Base-by-base conservation (phyloP, 53 echinoderm and acorn worm genomes). In the Mesocentrotus franciscanus region DNA sequence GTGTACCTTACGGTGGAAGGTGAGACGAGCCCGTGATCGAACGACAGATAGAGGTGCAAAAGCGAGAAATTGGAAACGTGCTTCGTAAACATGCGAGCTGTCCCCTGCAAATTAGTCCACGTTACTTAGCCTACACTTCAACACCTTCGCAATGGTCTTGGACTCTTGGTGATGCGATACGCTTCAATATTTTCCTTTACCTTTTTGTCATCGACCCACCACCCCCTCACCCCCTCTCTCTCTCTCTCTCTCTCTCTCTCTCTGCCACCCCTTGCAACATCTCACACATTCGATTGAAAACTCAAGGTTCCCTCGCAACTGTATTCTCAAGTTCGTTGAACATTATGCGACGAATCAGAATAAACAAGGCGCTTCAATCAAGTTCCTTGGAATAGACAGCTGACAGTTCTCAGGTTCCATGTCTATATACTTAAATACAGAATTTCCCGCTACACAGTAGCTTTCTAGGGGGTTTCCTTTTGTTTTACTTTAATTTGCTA, bases 1-100 rank as follows among this genome's bases (percentile, higher is more conserved):
- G 76, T 76, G 76, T 76, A 76, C 76, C 33, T 33, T 76, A 76
- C 76, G 76, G 76, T 76, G 2, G 76, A 76, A 33, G 33, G 27
- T 71, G 76, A 76, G 33, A 15, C 76, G 76, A 76, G 20, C 33
- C 55, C 55, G 84, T 84, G 84, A 84, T 84, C 42, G 84, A 20
- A 84, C 84, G 42, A 84, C 18, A 20, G 22, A 84, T 1, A 84
- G 84, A 84, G 84, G 84, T 55, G 84, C 55, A 9, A 20, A 55
- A 42, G 42, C 84, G 22, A 84, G 84, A 84, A 84, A 84, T 84
- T 84, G 84, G 55, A 84, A 84, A 84, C 84, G 84, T 84, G 84
- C 42, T 84, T 49, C 22, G 39, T 84, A 84, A 84, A 84, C 84
- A 84, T 84, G 39, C 17, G 22, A 42, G 22, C 39, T 84, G 49